phyloP scores from a whole-genome alignment of 2,888 invertebrate species.

The Drosophila seclusa region DNA sequence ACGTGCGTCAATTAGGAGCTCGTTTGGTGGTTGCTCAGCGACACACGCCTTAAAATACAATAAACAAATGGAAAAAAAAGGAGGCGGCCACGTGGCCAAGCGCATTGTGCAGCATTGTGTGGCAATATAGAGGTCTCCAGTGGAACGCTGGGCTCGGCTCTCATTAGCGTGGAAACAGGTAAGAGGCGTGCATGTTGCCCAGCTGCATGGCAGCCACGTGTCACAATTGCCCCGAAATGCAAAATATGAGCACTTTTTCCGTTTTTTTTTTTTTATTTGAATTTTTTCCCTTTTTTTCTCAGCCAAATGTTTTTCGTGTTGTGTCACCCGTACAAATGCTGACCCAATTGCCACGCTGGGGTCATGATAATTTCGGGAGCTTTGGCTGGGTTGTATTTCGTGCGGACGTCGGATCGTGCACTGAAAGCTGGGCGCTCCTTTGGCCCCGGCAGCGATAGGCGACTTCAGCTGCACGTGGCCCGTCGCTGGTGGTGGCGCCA shows the following conservation, averaged over 20 bases:
- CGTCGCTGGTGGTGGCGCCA: conserved; percentile 50
- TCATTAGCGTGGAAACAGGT: conserved; percentile 64
- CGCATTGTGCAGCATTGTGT: conserved; percentile 50
- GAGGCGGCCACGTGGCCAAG: conserved; percentile 63
- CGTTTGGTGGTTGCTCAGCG: conserved; percentile 59
- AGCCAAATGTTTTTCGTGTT: conserved; percentile 54
- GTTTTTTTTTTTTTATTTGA: neutral
- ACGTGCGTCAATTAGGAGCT: conserved; percentile 72
- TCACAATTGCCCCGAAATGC: conserved; percentile 25
- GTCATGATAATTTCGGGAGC: conserved; percentile 78
- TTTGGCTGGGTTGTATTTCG: conserved; percentile 71
- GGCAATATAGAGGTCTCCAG: conserved; percentile 55
- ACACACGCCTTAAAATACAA: conserved; percentile 48
- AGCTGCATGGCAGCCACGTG: conserved; percentile 57
- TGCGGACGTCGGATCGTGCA: conserved; percentile 57
- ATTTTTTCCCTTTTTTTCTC: neutral
- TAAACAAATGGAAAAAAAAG: neutral
- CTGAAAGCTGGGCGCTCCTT: conserved; percentile 63
- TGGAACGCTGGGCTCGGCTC: conserved; percentile 24
- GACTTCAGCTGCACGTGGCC: conserved; percentile 50
- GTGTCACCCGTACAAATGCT: conserved; percentile 74
- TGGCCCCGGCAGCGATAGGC: conserved; percentile 19
- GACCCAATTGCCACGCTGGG: conserved; percentile 75
- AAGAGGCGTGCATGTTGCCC: conserved; percentile 38
- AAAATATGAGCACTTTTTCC: conserved; percentile 13